Evolutionary conservation across 2,113 vertebrate genomes (phyloP).

Genomic region (Marcusenius ussheri): DNA sequence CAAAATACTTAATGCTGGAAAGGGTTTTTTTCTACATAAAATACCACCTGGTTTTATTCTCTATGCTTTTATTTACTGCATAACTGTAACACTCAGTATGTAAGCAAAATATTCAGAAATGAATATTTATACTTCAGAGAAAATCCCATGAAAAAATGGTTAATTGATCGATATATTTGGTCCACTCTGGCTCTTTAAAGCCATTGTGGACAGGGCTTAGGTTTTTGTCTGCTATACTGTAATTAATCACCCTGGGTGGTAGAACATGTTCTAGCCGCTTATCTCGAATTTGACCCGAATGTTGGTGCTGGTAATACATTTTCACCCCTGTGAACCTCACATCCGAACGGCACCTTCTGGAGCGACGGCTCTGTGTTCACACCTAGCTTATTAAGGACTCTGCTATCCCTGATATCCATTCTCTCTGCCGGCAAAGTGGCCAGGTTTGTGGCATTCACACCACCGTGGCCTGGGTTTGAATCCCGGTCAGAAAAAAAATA

Average conservation of each 20-base stretch:
- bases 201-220: constrained; percentile 16
- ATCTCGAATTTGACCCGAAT: constrained; percentile 37
- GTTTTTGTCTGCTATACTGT: constrained; percentile 30
- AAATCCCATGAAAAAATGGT: constrained; percentile 46
- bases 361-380: background rate
- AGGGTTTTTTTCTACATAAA: background rate
- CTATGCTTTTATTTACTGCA: background rate
- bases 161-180: constrained; percentile 32
- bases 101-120: constrained; percentile 33
- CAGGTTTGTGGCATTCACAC: background rate
- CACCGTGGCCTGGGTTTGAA: background rate
- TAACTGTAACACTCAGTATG: background rate
- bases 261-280: constrained; percentile 7
- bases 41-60: background rate
- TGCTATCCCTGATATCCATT: background rate
- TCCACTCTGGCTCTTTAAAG: background rate
- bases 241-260: constrained; percentile 38
- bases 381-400: background rate
- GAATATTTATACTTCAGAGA: constrained; percentile 36
- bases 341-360: background rate
- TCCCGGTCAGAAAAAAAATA: background rate
- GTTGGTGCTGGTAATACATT: constrained; percentile 32
- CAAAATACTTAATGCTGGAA: background rate
- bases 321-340: constrained; percentile 19
- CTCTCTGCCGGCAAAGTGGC: background rate